Evolutionary conservation across 2,888 invertebrate genomes (phyloP).

Genomic region (Philaethria dido): DNA sequence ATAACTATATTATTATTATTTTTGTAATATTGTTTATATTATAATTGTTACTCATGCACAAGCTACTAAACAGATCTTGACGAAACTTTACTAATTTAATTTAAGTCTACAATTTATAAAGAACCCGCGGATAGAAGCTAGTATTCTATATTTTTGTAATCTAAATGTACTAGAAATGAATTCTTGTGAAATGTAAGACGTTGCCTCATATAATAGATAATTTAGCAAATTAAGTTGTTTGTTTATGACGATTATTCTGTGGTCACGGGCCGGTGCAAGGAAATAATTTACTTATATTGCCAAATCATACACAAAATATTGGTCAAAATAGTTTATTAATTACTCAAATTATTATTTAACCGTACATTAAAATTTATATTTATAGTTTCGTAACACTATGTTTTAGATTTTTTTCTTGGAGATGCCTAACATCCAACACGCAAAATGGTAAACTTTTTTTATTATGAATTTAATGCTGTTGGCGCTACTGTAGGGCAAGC

Average conservation of each 20-base stretch:
- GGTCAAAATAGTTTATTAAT: not conserved
- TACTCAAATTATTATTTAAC: not conserved
- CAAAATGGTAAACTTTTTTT: not conserved
- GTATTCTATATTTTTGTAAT: not conserved
- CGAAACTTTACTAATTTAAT: too few relatives aligned
- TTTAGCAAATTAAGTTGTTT: not conserved
- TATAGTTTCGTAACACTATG: not conserved
- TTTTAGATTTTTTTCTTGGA: not conserved
- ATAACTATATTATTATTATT: too few relatives aligned
- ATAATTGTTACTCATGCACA: too few relatives aligned
- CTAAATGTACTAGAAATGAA: conserved; percentile 2
- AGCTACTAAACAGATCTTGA: too few relatives aligned
- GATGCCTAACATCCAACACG: not conserved
- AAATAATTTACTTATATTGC: not conserved
- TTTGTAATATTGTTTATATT: too few relatives aligned
- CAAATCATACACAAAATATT: not conserved
- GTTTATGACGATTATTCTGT: not conserved
- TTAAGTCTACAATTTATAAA: too few relatives aligned
- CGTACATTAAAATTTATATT: not conserved
- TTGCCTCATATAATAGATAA: not conserved
- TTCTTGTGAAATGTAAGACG: conserved; percentile 10
- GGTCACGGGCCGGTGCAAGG: not conserved
- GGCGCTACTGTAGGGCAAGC: too few relatives aligned
- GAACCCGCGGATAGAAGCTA: too few relatives aligned
- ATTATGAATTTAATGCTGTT: too few relatives aligned